Conservation (phyloP, 2,888 invertebrate species). For the Synanthedon formicaeformis region DNA sequence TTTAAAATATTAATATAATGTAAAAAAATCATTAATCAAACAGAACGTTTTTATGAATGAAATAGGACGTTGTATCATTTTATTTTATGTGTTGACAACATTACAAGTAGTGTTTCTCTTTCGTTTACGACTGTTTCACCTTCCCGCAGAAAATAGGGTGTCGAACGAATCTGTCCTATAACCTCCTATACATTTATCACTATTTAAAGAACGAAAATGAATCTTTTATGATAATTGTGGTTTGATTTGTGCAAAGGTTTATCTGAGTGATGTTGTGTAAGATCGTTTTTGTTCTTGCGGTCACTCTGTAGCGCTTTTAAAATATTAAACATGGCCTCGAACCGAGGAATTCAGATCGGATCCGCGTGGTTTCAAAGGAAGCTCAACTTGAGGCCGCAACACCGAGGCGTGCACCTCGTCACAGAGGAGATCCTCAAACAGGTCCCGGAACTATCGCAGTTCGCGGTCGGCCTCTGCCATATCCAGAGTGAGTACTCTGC, state of each 20-base stretch:
- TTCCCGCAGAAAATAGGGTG: conserved; percentile 73
- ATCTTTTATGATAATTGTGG: conserved; percentile 79
- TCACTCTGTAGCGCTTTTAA: conserved; percentile 66
- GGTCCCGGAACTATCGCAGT: conserved; percentile 93
- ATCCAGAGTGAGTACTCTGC: conserved; percentile 88
- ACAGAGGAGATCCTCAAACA: conserved; percentile 96
- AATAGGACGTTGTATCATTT: conserved; percentile 13
- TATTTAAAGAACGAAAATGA: conserved; percentile 71
- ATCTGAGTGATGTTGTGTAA: conserved; percentile 70
- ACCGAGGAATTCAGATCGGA: conserved; percentile 93
- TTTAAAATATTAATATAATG: neutral
- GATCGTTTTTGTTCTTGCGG: conserved; percentile 66
- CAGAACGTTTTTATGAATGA: conserved; percentile 26
- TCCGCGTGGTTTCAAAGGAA: conserved; percentile 99
- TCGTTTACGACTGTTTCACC: conserved; percentile 62
- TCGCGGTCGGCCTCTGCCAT: conserved; percentile 95
- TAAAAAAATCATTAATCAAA: neutral
- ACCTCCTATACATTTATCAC: conserved; percentile 68
- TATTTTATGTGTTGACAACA: conserved; percentile 47
- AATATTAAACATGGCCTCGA: conserved; percentile 84
- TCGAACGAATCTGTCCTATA: conserved; percentile 71
- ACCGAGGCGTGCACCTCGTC: conserved; percentile 96
- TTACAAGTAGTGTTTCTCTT: conserved; percentile 51
- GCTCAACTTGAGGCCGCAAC: conserved; percentile 95
- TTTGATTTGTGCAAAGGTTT: conserved; percentile 68